These are phyloP conservation scores for Orientallactaga bullata DNA, from an alignment of 2,113 vertebrate genomes.

Conservation along the genomic window DNA sequence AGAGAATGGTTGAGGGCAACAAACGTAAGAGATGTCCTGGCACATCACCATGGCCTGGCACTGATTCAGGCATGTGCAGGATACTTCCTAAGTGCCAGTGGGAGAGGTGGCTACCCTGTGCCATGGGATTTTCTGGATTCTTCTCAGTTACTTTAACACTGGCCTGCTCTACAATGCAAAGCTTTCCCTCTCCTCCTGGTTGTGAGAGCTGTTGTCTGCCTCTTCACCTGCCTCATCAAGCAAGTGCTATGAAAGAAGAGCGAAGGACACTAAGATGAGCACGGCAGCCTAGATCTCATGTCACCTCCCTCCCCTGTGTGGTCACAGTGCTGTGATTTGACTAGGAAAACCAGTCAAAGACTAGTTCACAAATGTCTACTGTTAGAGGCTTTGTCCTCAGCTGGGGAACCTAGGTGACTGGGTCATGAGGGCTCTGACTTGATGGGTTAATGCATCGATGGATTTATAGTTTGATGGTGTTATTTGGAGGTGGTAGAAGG, in stretches of 20 bases:
- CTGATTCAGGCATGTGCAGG: background rate
- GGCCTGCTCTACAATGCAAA: background rate
- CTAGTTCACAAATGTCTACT: background rate
- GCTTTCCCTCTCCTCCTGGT: background rate
- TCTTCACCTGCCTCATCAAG: background rate
- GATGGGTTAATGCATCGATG: background rate
- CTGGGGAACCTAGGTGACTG: too few species aligned
- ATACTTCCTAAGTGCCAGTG: background rate
- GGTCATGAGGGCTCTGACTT: too few species aligned
- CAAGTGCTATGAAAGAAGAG: background rate
- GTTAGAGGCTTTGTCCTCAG: background rate
- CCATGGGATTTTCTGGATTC: background rate
- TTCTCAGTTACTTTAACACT: background rate
- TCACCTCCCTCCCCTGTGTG: background rate
- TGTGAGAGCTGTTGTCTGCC: background rate
- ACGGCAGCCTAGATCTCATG: too few species aligned
- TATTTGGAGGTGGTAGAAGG: too few species aligned
- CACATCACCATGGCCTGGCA: background rate
- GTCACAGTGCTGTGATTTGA: background rate
- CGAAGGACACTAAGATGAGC: background rate
- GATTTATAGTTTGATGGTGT: too few species aligned
- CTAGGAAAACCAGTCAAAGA: too few species aligned
- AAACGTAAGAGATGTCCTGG: background rate
- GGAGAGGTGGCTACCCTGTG: too few species aligned
- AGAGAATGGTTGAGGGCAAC: background rate